Evolutionary conservation across 2,888 invertebrate species (phyloP), one percentile per base, ranked within the genome.

Genomic region (Pyrrhosoma nymphula): DNA sequence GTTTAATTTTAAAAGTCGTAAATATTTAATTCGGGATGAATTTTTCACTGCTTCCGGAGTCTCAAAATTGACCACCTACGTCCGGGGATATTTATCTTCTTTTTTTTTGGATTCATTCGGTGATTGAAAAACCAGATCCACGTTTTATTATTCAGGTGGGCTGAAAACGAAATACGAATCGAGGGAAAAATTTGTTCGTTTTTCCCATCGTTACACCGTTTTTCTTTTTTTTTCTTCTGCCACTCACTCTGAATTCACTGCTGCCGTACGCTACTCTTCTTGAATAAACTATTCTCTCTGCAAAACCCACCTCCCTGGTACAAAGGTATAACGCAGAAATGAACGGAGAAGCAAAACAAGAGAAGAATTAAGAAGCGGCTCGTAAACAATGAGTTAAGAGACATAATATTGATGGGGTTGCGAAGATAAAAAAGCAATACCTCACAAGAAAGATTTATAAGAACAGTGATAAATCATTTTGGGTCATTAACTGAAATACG

Each of bases 1-100:
- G 93, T 93, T 93, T 93, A 93, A 93, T 93, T 91, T 75, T 93
- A 69, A 93, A 93, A 69, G 93, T 23, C 75, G 93, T 93, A 47
- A 69, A 93, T 93, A 47, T 93, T 93, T 93, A 47, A 93, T 69
- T 16, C 47, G 8, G 63, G 93, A 93, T 75, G 39, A 93, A 93
- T 93, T 75, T 91, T 91, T 56, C 90, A 56, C 6, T 56, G 56
- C 35, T 91, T 91, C 90, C 56, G 90, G 90, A 91, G 90, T 91
- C 90, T 91, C 90, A 91, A 60, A 91, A 91, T 91, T 91, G 90
- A 91, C 90, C 90, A 91, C 93, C 89, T 89, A 39, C 89, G 69
- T 26, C 47, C 47, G 47, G 23, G 47, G 93, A 63, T 91, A 18
- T 89, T 89, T 88, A 23, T 88, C 60, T 16, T 30, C 47, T 47